phyloP scores from a whole-genome alignment of 2,113 vertebrate genomes.

The Grallaria varia region DNA sequence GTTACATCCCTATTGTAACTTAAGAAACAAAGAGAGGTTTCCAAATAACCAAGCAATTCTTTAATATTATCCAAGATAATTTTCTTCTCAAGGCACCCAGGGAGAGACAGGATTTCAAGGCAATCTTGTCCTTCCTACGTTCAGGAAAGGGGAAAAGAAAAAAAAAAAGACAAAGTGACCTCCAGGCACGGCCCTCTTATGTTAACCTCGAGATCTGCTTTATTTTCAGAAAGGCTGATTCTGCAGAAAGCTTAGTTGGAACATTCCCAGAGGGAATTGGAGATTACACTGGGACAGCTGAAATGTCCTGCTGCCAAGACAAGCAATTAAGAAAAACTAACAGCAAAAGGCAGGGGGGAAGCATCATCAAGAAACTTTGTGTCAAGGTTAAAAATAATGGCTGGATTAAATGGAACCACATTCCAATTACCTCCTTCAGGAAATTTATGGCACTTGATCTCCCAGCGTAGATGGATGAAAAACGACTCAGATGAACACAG shows the following conservation, averaged over 20 bases:
- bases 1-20: too few relatives aligned
- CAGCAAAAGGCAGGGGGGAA: not conserved
- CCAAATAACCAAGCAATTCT: not conserved
- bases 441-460: not conserved
- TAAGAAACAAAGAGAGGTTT: not conserved
- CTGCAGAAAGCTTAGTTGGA: constrained; percentile 24
- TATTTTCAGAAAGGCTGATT: constrained; percentile 52
- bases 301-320: constrained; percentile 31
- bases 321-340: constrained; percentile 44
- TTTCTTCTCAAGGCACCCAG: not conserved
- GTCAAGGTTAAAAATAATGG: constrained; percentile 24
- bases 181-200: not conserved
- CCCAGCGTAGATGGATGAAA: not conserved
- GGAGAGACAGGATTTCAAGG: not conserved
- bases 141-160: not conserved
- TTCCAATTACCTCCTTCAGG: not conserved
- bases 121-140: not conserved
- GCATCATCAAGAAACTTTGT: not conserved
- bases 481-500: not conserved
- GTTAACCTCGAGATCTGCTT: not conserved
- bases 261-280: constrained; percentile 26
- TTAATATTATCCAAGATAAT: not conserved
- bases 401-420: not conserved
- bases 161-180: not conserved
- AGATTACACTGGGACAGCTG: constrained; percentile 19